These are phyloP conservation scores for Tethea ocularis DNA, from an alignment of 2,888 invertebrate species.

Conservation along the genomic window DNA sequence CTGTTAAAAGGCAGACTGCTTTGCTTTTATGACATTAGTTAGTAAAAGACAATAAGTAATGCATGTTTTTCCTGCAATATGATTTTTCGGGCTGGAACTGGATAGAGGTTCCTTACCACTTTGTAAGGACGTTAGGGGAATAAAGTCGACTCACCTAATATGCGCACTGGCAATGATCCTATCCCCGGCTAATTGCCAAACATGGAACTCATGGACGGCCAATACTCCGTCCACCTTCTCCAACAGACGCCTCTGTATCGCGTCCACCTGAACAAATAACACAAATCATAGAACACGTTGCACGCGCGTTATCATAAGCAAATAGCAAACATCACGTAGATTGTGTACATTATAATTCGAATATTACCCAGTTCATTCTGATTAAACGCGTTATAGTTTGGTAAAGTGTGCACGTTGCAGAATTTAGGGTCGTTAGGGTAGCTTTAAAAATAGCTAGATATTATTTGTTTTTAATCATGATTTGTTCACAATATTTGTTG, in stretches of 20 bases:
- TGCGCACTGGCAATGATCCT: slow-evolving; percentile 98
- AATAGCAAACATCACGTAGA: background rate
- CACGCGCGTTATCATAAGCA: background rate
- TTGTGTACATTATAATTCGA: background rate
- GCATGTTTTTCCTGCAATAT: too few relatives aligned
- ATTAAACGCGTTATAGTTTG: background rate
- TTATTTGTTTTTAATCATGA: too few relatives aligned
- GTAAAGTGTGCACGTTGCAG: background rate
- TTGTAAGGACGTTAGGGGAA: background rate
- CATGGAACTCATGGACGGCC: slow-evolving; percentile 98
- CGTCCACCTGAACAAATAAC: slow-evolving; percentile 88
- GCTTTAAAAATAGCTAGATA: too few relatives aligned
- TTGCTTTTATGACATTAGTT: too few relatives aligned
- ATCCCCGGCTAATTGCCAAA: slow-evolving; percentile 99
- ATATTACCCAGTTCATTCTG: background rate
- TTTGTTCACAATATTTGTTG: too few relatives aligned
- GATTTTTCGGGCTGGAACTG: too few relatives aligned
- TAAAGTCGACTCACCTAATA: slow-evolving; percentile 87
- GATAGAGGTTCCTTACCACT: background rate
- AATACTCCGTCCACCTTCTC: slow-evolving; percentile 96
- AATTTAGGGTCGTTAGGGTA: too few relatives aligned
- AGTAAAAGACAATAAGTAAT: too few relatives aligned
- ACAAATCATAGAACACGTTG: slow-evolving; percentile 9
- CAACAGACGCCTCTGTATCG: slow-evolving; percentile 93
- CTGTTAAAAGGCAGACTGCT: too few relatives aligned